Conservation (phyloP, 2,797 vertebrate species). For the Pangasius djambal region DNA sequence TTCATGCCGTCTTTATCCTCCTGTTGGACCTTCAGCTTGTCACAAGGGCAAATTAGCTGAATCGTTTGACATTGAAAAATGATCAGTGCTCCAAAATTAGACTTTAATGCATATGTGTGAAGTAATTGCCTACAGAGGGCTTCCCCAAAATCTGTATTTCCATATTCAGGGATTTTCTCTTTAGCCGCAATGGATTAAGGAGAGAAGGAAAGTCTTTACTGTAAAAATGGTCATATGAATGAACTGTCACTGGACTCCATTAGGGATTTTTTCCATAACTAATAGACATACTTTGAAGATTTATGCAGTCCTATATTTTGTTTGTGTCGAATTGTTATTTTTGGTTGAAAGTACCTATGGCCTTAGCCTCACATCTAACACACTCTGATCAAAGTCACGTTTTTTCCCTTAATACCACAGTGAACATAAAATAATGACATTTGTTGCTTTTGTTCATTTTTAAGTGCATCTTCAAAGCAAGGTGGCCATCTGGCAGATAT, state of each 20-base stretch:
- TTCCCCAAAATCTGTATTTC: background rate
- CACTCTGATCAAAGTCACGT: background rate
- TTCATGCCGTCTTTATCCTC: background rate
- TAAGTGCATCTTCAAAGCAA: constrained; percentile 50
- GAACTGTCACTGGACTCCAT: background rate
- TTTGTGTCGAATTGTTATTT: background rate
- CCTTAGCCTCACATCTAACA: background rate
- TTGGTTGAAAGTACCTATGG: background rate
- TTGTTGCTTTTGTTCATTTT: constrained; percentile 25
- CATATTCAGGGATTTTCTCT: constrained; percentile 12
- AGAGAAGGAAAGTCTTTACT: background rate
- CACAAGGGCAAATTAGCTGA: background rate
- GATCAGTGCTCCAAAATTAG: background rate
- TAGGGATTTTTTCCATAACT: background rate
- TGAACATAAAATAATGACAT: constrained; percentile 22
- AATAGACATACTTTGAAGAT: background rate
- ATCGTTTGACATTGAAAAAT: background rate
- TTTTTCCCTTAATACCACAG: background rate
- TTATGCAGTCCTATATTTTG: background rate
- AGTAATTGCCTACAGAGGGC: constrained; percentile 12
- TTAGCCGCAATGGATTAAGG: background rate
- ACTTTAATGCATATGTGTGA: background rate
- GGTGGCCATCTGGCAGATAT: background rate
- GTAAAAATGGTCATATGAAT: background rate
- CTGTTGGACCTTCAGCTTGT: background rate